Evolutionary conservation across 2,797 vertebrate genomes (phyloP).

Genomic region (Spea hammondii): DNA sequence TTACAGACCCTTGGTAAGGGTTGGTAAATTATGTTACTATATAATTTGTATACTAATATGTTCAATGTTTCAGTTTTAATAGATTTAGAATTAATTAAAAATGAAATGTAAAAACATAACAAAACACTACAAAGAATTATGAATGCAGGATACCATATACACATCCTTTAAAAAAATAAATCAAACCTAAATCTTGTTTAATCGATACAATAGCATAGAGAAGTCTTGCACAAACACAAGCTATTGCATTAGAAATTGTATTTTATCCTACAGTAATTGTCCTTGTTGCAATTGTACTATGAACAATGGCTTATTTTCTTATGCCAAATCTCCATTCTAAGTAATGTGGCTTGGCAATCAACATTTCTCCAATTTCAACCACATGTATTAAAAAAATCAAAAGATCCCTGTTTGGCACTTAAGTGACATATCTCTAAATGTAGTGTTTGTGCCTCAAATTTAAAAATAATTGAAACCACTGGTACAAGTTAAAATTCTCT

Average conservation of each 20-base stretch:
- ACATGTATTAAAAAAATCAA: conserved; percentile 91
- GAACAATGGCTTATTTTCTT: conserved; percentile 83
- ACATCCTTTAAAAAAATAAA: not conserved
- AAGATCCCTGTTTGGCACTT: conserved; percentile 83
- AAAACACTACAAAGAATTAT: too few species aligned
- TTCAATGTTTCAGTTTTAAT: too few species aligned
- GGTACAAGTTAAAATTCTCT: conserved; percentile 61
- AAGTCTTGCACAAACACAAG: conserved; percentile 58
- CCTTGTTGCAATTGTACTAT: conserved; percentile 66
- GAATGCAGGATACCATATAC: conserved; percentile 53
- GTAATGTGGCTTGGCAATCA: conserved; percentile 85
- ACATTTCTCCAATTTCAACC: conserved; percentile 89
- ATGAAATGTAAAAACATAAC: too few species aligned
- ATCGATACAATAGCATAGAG: conserved; percentile 53
- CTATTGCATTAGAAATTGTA: conserved; percentile 62
- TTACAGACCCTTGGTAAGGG: too few species aligned
- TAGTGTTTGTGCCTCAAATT: conserved; percentile 70
- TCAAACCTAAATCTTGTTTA: not conserved
- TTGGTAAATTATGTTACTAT: too few species aligned
- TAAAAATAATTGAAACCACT: conserved; percentile 78
- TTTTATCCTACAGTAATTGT: conserved; percentile 63
- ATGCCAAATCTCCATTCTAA: conserved; percentile 79
- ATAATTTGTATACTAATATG: too few species aligned
- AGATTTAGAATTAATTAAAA: too few species aligned
- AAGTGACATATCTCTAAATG: conserved; percentile 72